These are phyloP conservation scores for Tokudaia tokunoshimensis DNA, from an alignment of 2,797 vertebrate species.

Conservation along the genomic window DNA sequence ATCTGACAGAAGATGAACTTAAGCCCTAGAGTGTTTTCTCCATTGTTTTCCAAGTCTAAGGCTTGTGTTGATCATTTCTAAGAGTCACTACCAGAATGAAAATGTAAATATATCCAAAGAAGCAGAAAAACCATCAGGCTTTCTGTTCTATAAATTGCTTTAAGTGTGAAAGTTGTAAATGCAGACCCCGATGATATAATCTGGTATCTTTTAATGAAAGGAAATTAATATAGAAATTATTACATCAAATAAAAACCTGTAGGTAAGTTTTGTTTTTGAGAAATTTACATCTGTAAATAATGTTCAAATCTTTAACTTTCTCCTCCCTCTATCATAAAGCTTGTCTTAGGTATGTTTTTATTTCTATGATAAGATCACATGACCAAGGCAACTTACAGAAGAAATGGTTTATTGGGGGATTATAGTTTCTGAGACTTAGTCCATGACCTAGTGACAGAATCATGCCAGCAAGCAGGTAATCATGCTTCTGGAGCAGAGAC, in stretches of 20 bases:
- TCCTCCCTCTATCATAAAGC: not conserved
- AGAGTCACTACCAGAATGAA: conserved; percentile 13
- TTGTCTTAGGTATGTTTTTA: not conserved
- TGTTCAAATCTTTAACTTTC: not conserved
- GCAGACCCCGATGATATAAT: not conserved
- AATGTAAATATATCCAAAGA: conserved; percentile 58
- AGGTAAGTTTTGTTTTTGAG: not conserved
- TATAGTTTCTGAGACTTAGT: not conserved
- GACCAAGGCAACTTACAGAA: not conserved
- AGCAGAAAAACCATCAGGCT: conserved; percentile 16
- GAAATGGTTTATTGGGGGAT: not conserved
- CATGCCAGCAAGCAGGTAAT: not conserved
- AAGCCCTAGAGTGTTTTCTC: conserved; percentile 1
- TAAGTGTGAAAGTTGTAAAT: not conserved
- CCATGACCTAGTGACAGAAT: not conserved
- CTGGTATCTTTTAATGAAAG: conserved; percentile 49
- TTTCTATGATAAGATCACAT: not conserved
- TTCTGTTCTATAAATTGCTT: not conserved
- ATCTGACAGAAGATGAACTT: conserved; percentile 67
- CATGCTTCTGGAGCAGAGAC: not conserved
- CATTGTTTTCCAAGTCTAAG: not conserved
- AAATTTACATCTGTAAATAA: not conserved
- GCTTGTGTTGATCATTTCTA: conserved; percentile 50
- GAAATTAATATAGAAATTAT: conserved; percentile 15
- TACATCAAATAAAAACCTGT: conserved; percentile 25